Evolutionary conservation across 2,113 vertebrate species (phyloP).

Genomic region (Dasypus novemcinctus): DNA sequence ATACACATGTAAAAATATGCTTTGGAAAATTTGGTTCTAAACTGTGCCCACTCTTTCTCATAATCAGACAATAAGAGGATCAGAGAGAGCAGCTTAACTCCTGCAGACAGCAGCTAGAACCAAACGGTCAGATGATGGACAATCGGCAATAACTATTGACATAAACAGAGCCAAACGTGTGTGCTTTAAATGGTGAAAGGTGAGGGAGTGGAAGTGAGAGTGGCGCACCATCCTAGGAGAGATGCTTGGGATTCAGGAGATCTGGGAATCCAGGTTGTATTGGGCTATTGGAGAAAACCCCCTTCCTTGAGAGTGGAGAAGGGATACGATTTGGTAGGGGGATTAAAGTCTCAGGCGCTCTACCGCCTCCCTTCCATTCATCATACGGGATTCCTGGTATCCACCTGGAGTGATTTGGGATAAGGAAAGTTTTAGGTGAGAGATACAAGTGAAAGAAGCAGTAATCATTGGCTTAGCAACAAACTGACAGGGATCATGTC

Average conservation of each 20-base stretch:
- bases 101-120: neutral
- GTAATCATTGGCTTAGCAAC: neutral
- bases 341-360: neutral
- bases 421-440: neutral
- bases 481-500: neutral
- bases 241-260: neutral
- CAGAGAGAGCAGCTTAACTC: neutral
- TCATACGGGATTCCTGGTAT: neutral
- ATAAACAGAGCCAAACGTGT: neutral
- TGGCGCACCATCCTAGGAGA: neutral
- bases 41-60: neutral
- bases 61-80: neutral
- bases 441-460: neutral
- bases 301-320: neutral
- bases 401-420: neutral
- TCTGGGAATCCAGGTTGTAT: neutral
- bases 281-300: neutral
- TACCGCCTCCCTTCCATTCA: neutral
- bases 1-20: neutral
- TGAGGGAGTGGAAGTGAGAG: neutral
- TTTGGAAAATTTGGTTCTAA: constrained; percentile 8
- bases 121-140: neutral
- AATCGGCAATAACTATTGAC: neutral
- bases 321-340: neutral
- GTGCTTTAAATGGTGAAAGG: neutral